Base-by-base conservation (phyloP, 2,113 vertebrate genomes). In the Cyrtonyx montezumae region DNA sequence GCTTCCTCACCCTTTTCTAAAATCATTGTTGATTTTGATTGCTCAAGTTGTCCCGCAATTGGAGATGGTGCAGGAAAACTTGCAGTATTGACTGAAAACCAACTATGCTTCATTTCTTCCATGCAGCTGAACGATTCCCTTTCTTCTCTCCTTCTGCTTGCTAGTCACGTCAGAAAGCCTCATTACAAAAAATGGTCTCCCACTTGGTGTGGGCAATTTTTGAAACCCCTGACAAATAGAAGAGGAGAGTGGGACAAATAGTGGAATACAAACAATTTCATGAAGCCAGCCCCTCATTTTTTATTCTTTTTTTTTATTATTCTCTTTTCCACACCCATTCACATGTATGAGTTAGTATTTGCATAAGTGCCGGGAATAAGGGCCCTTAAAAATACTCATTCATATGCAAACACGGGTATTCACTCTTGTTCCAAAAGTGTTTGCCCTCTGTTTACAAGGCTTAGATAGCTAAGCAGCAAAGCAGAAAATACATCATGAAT, bases 371-470 rank as follows among this genome's bases (percentile, higher is more conserved):
- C 79, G 40, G 67, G 84, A 95, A 91, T 69, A 92, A 82, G 45
- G 63, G 58, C 63, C 70, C 67, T 32, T 59, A 77, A 12, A 92
- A 92, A 84, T 69, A 79, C 61, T 78, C 23, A 84, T 96, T 96
- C 88, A 91, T 88, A 96, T 93, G 92, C 94, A 94, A 96, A 96
- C 36, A 76, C 77, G 58, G 45, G 19, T 77, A 94, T 94, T 96
- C 78, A 87, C 62, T 88, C 84, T 55, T 69, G 16, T 92, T 88
- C 80, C 66, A 82, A 56, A 92, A 96, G 62, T 45, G 62, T 91
- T 94, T 92, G 67, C 80, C 91, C 86, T 88, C 88, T 69, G 51
- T 88, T 90, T 92, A 79, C 74, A 90, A 92, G 74, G 58, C 37
- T 71, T 73, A 51, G 56, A 66, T 65, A 79, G 48, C 43, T 88